phyloP scores from a whole-genome alignment of 1,140 invertebrate species.

The honey bee (Apis mellifera) region Amel_HAv3.1 CM009934.2:5488001-5488500 shows the following conservation, averaged over 20 bases:
- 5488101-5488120: conserved; percentile 82
- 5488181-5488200: conserved; percentile 77
- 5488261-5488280: conserved; percentile 79
- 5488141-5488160: conserved; percentile 83
- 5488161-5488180: conserved; percentile 81
- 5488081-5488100: conserved; percentile 83
- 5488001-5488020: conserved; percentile 73
- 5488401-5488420: conserved; percentile 78
- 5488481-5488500: conserved; percentile 52
- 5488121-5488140: conserved; percentile 81
- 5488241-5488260: conserved; percentile 77
- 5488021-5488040: conserved; percentile 73
- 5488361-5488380: conserved; percentile 54
- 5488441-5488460: conserved; percentile 79
- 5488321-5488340: not conserved
- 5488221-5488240: conserved; percentile 78
- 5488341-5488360: conserved; percentile 1
- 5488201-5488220: conserved; percentile 77
- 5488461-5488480: conserved; percentile 69
- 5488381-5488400: conserved; percentile 81
- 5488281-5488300: conserved; percentile 82
- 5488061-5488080: conserved; percentile 80
- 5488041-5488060: conserved; percentile 81
- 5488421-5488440: conserved; percentile 76
- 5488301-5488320: conserved; percentile 70